Base-by-base conservation (phyloP, 2,888 invertebrate genomes). In the Baccha elongata region DNA sequence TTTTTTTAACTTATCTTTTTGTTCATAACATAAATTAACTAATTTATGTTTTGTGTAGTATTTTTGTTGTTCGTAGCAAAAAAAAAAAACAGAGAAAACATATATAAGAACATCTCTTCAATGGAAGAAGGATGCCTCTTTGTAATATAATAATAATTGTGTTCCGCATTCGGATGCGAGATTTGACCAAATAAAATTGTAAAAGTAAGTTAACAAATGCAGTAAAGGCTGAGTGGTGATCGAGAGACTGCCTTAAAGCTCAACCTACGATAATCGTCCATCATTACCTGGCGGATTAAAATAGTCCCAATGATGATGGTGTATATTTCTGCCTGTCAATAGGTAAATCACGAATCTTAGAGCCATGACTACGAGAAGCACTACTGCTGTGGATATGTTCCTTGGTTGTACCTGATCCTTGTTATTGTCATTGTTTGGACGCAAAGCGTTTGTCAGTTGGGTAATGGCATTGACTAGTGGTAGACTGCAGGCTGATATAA, bases 261-360 rank as follows among this genome's bases (percentile, higher is more conserved):
- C 15, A 29, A 76, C 84, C 88, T 89, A 89, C 85, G 87, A 86
- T 71, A 87, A 87, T 68, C 89, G 86, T 42, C 90, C 90, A 60
- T 92, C 92, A 40, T 92, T 93, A 80, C 93, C 94, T 7, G 96
- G 96, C 10, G 96, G 96, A 91, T 96, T 96, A 87, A 96, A 95
- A 89, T 94, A 96, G 89, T 96, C 96, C 96, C 96, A 96, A 87
- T 96, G 96, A 89, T 96, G 95, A 86, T 95, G 94, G 88, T 96
- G 96, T 85, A 95, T 93, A 58, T 94, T 94, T 69, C 94, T 93
- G 85, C 94, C 94, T 79, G 95, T 94, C 76, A 95, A 92, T 60
- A 95, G 94, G 85, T 96, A 92, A 90, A 97, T 92, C 83, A 97
- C 93, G 76, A 97, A 92, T 13, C 95, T 95, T 60, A 95, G 95